Evolutionary conservation across 2,797 vertebrate genomes (phyloP).

Genomic region (Lutra lutra): DNA sequence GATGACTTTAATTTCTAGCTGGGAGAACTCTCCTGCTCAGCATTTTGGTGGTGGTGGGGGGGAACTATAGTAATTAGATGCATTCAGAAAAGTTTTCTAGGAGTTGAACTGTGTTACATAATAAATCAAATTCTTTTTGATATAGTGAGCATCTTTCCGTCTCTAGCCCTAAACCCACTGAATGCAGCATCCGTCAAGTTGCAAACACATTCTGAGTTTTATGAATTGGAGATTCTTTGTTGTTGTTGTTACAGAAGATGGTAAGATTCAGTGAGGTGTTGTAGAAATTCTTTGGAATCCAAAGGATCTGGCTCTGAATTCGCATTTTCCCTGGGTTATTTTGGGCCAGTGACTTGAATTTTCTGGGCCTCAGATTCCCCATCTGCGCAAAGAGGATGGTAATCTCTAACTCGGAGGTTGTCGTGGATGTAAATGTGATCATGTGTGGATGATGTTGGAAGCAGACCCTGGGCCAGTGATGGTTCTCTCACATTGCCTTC

Average conservation of each 20-base stretch:
- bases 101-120: slow-evolving; percentile 58
- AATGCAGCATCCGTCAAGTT: background rate
- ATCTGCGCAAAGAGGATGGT: background rate
- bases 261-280: background rate
- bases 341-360: background rate
- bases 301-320: background rate
- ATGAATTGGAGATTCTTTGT: background rate
- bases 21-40: slow-evolving; percentile 65
- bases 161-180: background rate
- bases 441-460: background rate
- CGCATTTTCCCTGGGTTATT: background rate
- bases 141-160: background rate
- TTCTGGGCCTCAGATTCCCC: background rate
- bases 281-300: background rate
- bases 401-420: background rate
- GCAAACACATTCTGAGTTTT: background rate
- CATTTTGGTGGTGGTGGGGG: slow-evolving; percentile 14
- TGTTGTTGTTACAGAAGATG: background rate
- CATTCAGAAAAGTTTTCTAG: slow-evolving; percentile 61
- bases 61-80: slow-evolving; percentile 39
- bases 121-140: slow-evolving; percentile 38
- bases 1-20: slow-evolving; percentile 77
- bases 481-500: background rate
- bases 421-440: slow-evolving; percentile 4
- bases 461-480: background rate